Evolutionary conservation across 92 coral and sea anemone species (phyloP), one percentile per base, ranked within the genome.

Genomic region (Bergia puertoricense): DNA sequence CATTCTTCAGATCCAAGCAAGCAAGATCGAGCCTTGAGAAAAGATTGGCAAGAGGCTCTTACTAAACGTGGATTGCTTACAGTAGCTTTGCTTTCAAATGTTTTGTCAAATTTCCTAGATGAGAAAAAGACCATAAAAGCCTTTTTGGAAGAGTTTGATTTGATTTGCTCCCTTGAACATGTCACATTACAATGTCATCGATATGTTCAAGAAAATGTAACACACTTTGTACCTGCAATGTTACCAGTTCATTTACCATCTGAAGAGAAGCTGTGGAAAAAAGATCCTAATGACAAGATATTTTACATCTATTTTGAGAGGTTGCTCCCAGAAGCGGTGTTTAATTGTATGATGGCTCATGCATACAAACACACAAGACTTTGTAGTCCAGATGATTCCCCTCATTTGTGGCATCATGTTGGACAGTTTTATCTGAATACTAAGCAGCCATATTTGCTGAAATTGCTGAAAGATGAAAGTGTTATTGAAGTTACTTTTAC

Each of bases 141-240:
- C 62, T 89, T 91, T 50, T 86, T 91, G 66, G 90, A 91, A 66
- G 85, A 91, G 38, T 91, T 85, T 45, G 84, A 89, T 45, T 80
- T 91, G 45, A 86, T 90, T 67, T 90, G 92, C 42, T 89, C 90
- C 2, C 44, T 86, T 43, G 39, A 39, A 40, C 71, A 86, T 37
- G 3, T 43, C 76, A 38, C 30, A 1, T 8, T 72, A 22, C 44
- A 3, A 8, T 72, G 76, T 72, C 41, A 13, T 36, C 76, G 76
- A 13, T 10, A 72, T 0, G 2, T 38, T 30, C 20, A 72, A 15
- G 76, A 72, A 22, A 72, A 72, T 37, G 15, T 72, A 13, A 72
- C 76, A 10, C 76, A 72, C 76, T 72, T 72, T 72, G 76, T 72
- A 36, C 76, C 76, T 37, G 76, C 76, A 5, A 23, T 72, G 76